Base-by-base conservation (phyloP, 1,140 invertebrate species). In the Halyomorpha halys region DNA sequence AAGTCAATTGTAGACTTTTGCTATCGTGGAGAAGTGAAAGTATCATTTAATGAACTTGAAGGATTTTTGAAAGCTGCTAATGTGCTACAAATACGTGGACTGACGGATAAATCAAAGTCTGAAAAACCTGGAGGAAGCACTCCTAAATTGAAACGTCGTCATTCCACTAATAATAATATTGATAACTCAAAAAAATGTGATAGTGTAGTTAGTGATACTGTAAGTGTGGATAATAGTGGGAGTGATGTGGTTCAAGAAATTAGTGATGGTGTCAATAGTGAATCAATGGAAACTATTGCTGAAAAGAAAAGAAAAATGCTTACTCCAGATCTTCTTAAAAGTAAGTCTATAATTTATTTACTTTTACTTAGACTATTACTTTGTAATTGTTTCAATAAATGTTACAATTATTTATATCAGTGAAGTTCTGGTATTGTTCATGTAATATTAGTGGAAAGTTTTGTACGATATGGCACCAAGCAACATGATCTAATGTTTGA, bases 1-100 rank as follows among this genome's bases (percentile, higher is more conserved):
- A 86, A 90, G 77, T 89, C 90, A 64, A 90, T 94, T 83, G 87
- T 94, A 82, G 89, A 92, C 74, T 94, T 94, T 71, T 94, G 94
- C 90, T 95, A 94, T 77, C 82, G 88, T 71, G 92, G 92, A 62
- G 91, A 94, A 81, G 91, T 94, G 30, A 93, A 93, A 77, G 91
- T 95, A 73, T 87, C 88, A 67, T 90, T 94, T 77, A 90, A 92
- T 76, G 89, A 94, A 76, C 78, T 95, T 70, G 85, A 87, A 62
- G 87, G 90, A 15, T 78, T 95, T 68, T 76, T 95, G 34, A 93
- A 92, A 74, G 90, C 91, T 47, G 92, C 91, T 2, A 90, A 94
- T 76, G 89, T 89, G 53, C 76, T 94, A 69, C 90, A 94, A 81
- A 93, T 95, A 56, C 92, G 93, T 74, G 91, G 92, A 53, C 79